Evolutionary conservation across 2,797 vertebrate genomes (phyloP).

Genomic region (Acanthurus lineatus): DNA sequence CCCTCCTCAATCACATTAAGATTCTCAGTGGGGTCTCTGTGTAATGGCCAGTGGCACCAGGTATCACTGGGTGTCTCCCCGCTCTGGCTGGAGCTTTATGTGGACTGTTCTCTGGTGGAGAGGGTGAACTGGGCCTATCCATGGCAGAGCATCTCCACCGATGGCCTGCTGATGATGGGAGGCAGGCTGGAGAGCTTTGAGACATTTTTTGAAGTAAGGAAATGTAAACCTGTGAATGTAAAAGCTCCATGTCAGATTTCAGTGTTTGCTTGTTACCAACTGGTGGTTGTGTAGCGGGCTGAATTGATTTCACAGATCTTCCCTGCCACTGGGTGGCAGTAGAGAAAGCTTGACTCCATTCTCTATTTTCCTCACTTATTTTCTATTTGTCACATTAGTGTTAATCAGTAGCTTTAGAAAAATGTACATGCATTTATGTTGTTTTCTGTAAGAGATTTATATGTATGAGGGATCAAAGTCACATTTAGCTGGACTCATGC

Average conservation of each 20-base stretch:
- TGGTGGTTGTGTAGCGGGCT: background rate
- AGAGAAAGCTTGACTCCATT: slow-evolving; percentile 29
- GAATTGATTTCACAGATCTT: background rate
- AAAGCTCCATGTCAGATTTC: background rate
- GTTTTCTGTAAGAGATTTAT: background rate
- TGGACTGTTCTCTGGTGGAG: slow-evolving; percentile 88
- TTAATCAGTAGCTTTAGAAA: background rate
- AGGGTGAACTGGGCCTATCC: slow-evolving; percentile 86
- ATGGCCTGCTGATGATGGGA: slow-evolving; percentile 86
- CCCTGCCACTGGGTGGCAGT: slow-evolving; percentile 41
- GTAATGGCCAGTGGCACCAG: slow-evolving; percentile 85
- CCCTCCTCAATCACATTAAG: slow-evolving; percentile 56
- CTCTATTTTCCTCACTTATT: background rate
- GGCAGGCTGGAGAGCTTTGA: slow-evolving; percentile 86
- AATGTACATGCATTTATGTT: background rate
- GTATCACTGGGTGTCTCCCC: slow-evolving; percentile 84
- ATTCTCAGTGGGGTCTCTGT: slow-evolving; percentile 82
- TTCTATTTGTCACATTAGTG: background rate
- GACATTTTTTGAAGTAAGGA: slow-evolving; percentile 86
- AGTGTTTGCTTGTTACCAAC: background rate
- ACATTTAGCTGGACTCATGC: background rate
- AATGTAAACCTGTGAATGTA: background rate
- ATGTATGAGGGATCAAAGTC: background rate
- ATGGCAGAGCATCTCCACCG: slow-evolving; percentile 82
- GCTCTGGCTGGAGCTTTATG: slow-evolving; percentile 83